Percentiles rank a stretch among this genome's conserved stretches.
These are phyloP conservation scores for Spatula clypeata DNA, from an alignment of 2,797 vertebrate genomes.

Conservation along the genomic window DNA sequence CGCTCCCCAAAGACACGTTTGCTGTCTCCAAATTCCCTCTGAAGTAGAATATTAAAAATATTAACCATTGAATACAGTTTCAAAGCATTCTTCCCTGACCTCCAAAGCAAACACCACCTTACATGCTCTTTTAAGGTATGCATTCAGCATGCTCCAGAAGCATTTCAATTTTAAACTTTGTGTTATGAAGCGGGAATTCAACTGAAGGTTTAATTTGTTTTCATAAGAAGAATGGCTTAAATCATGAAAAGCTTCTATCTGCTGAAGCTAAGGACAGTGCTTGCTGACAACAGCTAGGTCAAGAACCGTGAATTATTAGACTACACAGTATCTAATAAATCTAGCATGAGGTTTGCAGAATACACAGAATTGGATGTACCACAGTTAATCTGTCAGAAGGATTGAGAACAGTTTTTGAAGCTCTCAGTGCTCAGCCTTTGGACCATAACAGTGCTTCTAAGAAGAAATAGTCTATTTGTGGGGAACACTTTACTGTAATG, in stretches of 20 bases:
- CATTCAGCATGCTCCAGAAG: background rate
- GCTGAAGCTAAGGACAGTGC: background rate
- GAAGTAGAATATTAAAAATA: background rate
- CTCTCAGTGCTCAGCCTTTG: background rate
- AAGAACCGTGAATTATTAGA: background rate
- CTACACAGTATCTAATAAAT: background rate
- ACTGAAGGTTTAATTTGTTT: background rate
- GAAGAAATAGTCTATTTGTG: background rate
- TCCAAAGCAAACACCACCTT: background rate
- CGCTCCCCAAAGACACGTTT: conserved; percentile 96
- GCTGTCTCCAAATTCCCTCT: conserved; percentile 95
- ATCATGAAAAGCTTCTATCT: background rate
- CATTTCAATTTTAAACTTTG: background rate
- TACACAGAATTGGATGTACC: fast-evolving
- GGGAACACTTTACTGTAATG: fast-evolving
- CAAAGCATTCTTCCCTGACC: background rate
- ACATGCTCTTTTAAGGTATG: background rate
- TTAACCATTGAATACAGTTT: background rate
- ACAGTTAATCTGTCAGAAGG: background rate
- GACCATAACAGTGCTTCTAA: background rate
- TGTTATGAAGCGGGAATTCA: background rate
- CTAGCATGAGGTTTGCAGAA: background rate
- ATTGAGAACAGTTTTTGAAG: background rate
- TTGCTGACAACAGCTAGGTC: background rate
- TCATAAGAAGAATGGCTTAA: background rate